Evolutionary conservation across 2,888 invertebrate genomes (phyloP).

Genomic region (Palloptera scutellata): DNA sequence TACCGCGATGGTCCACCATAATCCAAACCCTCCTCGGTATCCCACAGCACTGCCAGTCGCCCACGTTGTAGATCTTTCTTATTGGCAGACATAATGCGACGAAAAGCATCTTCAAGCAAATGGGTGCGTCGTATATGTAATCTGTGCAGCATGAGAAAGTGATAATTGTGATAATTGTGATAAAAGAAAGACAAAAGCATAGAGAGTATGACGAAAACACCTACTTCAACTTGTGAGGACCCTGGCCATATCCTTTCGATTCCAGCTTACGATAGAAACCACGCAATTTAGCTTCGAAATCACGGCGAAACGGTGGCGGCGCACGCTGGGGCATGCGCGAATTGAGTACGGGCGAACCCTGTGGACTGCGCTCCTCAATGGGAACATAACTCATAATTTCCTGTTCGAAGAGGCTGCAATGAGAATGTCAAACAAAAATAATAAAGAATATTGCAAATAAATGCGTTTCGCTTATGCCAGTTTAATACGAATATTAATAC

Average conservation of each 20-base stretch:
- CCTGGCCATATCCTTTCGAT: slow-evolving; percentile 96
- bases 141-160: slow-evolving; percentile 65
- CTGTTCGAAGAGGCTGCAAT: slow-evolving; percentile 92
- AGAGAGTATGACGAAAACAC: slow-evolving; percentile 21
- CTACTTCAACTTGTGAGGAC: slow-evolving; percentile 95
- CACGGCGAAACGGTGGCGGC: slow-evolving; percentile 89
- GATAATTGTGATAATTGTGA: background rate
- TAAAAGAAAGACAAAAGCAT: background rate
- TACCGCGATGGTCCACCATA: slow-evolving; percentile 92
- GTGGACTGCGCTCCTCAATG: slow-evolving; percentile 68
- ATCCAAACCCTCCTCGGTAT: slow-evolving; percentile 96
- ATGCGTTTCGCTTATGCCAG: too few relatives aligned
- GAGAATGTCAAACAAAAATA: slow-evolving; percentile 3
- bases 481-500: too few relatives aligned
- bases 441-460: background rate
- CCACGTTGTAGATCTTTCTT: slow-evolving; percentile 96
- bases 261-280: slow-evolving; percentile 95
- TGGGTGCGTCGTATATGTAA: slow-evolving; percentile 92
- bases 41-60: slow-evolving; percentile 91
- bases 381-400: slow-evolving; percentile 98
- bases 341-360: slow-evolving; percentile 76
- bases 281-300: slow-evolving; percentile 93
- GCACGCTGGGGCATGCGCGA: slow-evolving; percentile 80
- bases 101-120: slow-evolving; percentile 93
- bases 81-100: slow-evolving; percentile 94